Base-by-base conservation (phyloP, 2,113 vertebrate species). In the Coptodon bakossiorum region DNA sequence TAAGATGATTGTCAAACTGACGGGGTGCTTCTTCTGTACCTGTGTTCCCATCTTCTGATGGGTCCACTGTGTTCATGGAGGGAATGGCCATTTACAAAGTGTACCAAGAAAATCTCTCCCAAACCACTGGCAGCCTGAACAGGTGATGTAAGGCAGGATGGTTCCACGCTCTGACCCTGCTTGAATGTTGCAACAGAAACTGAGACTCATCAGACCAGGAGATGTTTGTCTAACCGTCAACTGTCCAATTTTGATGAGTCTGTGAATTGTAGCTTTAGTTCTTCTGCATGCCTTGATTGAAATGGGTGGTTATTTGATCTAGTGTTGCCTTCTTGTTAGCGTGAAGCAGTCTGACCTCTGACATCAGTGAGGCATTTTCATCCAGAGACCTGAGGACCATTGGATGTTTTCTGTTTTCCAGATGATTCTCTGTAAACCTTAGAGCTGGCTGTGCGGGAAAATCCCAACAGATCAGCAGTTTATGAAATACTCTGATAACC, bases 391-490 rank as follows among this genome's bases (percentile, higher is more conserved):
- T 0, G 19, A n/a, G 13, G 19, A 12, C 0, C 4, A 22, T 12
- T 68, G 19, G 11, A 38, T 5, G 34, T 68, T 66, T 59, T 52
- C 50, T 53, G 9, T 53, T 10, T n/a, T 57, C n/a, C 31, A 36
- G 31, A n/a, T 12, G 31, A 66, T 66, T 66, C 61, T 66, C 31
- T 36, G 61, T 2, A 66, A 66, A 1, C 17, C 31, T 36, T n/a
- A 19, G 0, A 63, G 59, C 0, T 63, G 59, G 59, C 1, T 0
- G 17, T 66, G 61, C 0, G 1, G 61, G 31, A 0, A 66, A 66
- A 66, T n/a, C 9, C 61, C 0, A 36, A n/a, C 31, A 66, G 31
- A 66, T n/a, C 61, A 66, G 61, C 31, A n/a, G 31, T n/a, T 66
- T 66, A n/a, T 36, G 31, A 66, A 66, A n/a, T 36, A 61, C 57